Base-by-base conservation (phyloP, 64 coral and sea anemone species). In the Pachyseris speciosa region DNA sequence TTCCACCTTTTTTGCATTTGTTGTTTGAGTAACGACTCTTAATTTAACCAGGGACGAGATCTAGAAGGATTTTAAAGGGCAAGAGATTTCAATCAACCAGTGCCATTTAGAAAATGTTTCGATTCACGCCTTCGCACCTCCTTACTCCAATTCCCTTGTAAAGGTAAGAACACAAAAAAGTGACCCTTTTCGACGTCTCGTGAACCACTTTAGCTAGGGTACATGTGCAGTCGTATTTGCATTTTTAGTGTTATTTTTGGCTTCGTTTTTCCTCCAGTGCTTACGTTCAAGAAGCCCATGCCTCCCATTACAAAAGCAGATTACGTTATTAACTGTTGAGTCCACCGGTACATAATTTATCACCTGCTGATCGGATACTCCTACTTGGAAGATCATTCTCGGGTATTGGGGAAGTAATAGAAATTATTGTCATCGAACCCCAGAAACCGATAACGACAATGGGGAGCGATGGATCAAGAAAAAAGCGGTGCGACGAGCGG, bases 261-360 rank as follows among this genome's bases (percentile, higher is more conserved):
- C 47, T 49, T 49, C 47, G 47, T 49, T 15, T 15, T 7, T 49
- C 15, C 15, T 49, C 15, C 29, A 51, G 34, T 80, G 32, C 19
- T 1, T 19, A 25, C 39, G 34, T 34, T 17, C 9, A 59, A 5
- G 20, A 37, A 24, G 32, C 55, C 53, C 53, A 20, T 37, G 49
- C 22, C 51, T 29, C 50, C 20, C 1, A 61, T 81, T 81, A 81
- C 77, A 81, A 81, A 81, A 81, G 8, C 15, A 29, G 52, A 81
- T 81, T 81, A 81, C 77, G 77, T 81, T 59, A 81, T 60, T 61
- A 17, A 13, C 52, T 58, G 52, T 34, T 63, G 52, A 39, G 55
- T 33, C 53, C 30, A 40, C 53, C 53, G 77, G 77, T 81, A 63
- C 77, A 81, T 81, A 81, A 81, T 81, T 81, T 22, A 81, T 81